These are phyloP conservation scores for Caenorhabditis briggsae DNA, from an alignment of 1,140 invertebrate species.

Conservation along the genomic window DNA sequence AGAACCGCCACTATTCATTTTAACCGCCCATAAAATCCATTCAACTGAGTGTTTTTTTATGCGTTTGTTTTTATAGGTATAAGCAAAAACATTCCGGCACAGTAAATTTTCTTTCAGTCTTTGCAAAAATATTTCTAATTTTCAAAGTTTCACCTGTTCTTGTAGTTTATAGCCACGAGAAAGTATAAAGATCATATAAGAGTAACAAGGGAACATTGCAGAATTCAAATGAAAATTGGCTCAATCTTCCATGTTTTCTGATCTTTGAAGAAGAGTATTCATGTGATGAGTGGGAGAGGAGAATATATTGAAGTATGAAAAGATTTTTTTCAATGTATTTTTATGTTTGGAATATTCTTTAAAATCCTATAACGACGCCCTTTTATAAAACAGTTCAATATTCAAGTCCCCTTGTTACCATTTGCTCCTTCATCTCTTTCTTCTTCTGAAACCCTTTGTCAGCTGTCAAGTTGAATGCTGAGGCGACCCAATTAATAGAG, in stretches of 20 bases:
- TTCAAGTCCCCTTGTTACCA: too few species aligned
- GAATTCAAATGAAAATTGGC: too few species aligned
- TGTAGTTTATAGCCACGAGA: not conserved
- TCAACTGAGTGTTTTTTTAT: conserved; percentile 5
- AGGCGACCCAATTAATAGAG: conserved; percentile 11
- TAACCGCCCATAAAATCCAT: not conserved
- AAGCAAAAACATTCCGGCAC: not conserved
- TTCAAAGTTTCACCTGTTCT: not conserved
- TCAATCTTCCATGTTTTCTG: too few species aligned
- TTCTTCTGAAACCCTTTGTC: not conserved
- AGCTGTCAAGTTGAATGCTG: not conserved
- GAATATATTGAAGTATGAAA: too few species aligned
- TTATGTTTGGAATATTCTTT: too few species aligned
- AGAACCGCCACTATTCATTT: not conserved
- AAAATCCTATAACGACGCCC: too few species aligned
- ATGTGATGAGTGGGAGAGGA: too few species aligned
- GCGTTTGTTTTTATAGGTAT: conserved; percentile 1
- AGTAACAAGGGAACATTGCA: not conserved
- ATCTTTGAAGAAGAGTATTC: too few species aligned
- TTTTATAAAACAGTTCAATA: too few species aligned
- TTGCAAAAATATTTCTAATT: not conserved
- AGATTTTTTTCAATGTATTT: too few species aligned
- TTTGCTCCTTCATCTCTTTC: not conserved
- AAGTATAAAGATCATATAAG: not conserved
- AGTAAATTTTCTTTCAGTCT: not conserved